Conservation (phyloP, 2,797 vertebrate species). For the Chaetodon trifasciatus region DNA sequence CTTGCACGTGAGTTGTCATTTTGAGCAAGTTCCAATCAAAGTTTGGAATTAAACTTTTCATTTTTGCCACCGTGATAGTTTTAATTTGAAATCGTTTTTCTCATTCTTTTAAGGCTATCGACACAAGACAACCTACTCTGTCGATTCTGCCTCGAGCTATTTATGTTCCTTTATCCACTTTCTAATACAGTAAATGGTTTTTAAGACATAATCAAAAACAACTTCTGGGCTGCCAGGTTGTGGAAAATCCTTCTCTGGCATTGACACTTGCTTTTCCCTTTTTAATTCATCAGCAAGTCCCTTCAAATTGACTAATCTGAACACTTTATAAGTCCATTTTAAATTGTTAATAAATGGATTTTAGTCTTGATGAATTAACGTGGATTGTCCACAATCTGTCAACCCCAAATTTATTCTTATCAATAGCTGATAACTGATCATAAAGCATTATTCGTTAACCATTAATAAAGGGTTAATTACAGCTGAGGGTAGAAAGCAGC, state of each 20-base stretch:
- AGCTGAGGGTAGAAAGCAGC: neutral
- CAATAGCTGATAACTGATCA: neutral
- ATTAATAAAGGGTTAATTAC: neutral
- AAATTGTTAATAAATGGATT: neutral
- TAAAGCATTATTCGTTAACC: neutral
- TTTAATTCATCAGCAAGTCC: neutral
- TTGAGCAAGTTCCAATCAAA: neutral
- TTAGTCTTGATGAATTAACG: neutral
- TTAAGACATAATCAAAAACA: neutral
- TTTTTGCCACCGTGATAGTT: neutral
- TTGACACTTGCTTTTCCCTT: neutral
- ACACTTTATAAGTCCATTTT: neutral
- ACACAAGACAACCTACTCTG: neutral
- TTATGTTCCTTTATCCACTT: neutral
- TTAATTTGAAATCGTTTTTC: neutral
- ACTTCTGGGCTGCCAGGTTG: neutral
- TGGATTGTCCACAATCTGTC: neutral
- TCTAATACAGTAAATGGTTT: neutral
- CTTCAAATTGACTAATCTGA: neutral
- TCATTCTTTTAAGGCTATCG: neutral
- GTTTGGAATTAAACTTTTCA: neutral
- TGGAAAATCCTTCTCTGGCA: neutral
- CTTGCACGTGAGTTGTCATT: neutral
- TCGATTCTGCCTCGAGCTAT: neutral
- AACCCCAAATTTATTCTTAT: neutral